Percentiles rank a stretch among this genome's conserved stretches.
These are phyloP conservation scores for Acrobeloides nanus DNA, from an alignment of 2,888 invertebrate species.

Conservation along the genomic window DNA sequence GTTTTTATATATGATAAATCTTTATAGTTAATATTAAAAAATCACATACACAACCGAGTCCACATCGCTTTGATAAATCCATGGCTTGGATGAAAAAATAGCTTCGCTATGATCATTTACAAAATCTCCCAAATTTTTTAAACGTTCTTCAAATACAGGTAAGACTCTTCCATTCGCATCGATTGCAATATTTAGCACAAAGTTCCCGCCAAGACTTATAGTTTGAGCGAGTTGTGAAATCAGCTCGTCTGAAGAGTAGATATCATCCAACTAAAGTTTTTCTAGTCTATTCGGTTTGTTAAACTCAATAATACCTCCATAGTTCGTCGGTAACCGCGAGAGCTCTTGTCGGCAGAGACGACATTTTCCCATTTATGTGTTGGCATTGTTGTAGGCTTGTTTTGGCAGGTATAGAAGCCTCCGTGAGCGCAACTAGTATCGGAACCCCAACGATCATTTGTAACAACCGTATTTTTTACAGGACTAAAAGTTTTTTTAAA, in stretches of 20 bases:
- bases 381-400: conserved; percentile 63
- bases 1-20: too few relatives aligned
- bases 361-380: too few relatives aligned
- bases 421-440: conserved; percentile 76
- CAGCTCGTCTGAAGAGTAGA: too few relatives aligned
- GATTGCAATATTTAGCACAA: conserved; percentile 55
- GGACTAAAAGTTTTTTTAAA: too few relatives aligned
- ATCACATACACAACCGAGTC: too few relatives aligned
- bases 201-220: conserved; percentile 49
- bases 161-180: conserved; percentile 56
- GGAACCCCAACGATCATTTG: conserved; percentile 86
- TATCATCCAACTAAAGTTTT: too few relatives aligned
- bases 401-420: conserved; percentile 75
- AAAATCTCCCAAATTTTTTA: conserved; percentile 54
- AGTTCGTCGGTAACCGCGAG: too few relatives aligned
- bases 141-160: conserved; percentile 57
- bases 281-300: too few relatives aligned
- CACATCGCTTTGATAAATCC: conserved; percentile 58
- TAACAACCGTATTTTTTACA: conserved; percentile 76
- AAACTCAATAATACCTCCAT: too few relatives aligned
- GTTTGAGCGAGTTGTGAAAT: conserved; percentile 42
- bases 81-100: conserved; percentile 56
- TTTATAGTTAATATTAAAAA: too few relatives aligned
- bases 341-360: too few relatives aligned
- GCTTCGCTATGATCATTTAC: conserved; percentile 56